A percentile compares a stretch with the other conserved stretches of the same genome.
Evolutionary conservation across 2,797 vertebrate species (phyloP).

Genomic region (Falco rusticolus): DNA sequence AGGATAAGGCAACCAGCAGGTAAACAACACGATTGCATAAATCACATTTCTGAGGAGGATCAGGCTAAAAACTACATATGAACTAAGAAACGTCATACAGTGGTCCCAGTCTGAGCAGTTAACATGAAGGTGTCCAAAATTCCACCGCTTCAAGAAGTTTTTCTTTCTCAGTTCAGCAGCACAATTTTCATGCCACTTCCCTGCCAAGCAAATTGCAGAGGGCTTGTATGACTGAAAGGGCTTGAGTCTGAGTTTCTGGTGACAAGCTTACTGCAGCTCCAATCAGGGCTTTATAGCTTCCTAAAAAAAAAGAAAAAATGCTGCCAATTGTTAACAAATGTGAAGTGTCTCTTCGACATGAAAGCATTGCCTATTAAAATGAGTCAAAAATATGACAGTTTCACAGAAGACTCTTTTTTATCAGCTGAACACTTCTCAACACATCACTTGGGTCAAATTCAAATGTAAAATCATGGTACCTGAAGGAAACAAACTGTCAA

Average conservation of each 20-base stretch:
- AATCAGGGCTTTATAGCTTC: slow-evolving; percentile 28
- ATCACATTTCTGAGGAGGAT: neutral
- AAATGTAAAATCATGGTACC: slow-evolving; percentile 56
- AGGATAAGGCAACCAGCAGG: neutral
- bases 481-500: slow-evolving; percentile 64
- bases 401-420: slow-evolving; percentile 34
- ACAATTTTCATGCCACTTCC: slow-evolving; percentile 60
- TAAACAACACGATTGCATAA: neutral
- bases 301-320: neutral
- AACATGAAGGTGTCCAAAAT: slow-evolving; percentile 43
- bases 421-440: slow-evolving; percentile 14
- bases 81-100: neutral
- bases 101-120: slow-evolving; percentile 36
- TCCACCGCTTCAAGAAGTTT: slow-evolving; percentile 20
- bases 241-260: slow-evolving; percentile 37
- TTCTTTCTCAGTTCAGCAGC: slow-evolving; percentile 51
- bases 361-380: slow-evolving; percentile 60
- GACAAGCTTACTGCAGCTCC: slow-evolving; percentile 54
- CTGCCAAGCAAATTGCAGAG: slow-evolving; percentile 67
- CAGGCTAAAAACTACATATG: neutral
- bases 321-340: slow-evolving; percentile 46
- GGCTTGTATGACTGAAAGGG: slow-evolving; percentile 39
- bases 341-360: slow-evolving; percentile 49
- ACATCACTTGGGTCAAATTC: slow-evolving; percentile 43
- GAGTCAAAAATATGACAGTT: slow-evolving; percentile 56